These are phyloP conservation scores for Microcebus lehilahytsara DNA, from an alignment of 2,113 vertebrate genomes.

Conservation along the genomic window DNA sequence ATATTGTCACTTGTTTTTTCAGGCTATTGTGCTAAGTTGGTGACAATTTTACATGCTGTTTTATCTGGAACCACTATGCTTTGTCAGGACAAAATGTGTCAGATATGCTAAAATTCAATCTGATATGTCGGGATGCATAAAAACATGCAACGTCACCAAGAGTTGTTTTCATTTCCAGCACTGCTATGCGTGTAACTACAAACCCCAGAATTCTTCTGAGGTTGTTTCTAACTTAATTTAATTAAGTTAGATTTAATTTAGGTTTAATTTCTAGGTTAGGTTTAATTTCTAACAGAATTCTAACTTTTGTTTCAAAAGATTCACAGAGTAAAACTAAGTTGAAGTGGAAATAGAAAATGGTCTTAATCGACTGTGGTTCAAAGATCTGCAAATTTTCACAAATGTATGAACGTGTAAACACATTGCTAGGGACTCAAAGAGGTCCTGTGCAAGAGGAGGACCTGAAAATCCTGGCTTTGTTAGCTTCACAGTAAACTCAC, in stretches of 20 bases:
- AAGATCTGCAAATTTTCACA: not conserved
- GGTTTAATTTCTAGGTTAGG: too few relatives aligned
- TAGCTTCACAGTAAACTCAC: not conserved
- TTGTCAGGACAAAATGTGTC: not conserved
- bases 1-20: not conserved
- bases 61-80: not conserved
- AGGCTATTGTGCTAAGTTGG: not conserved
- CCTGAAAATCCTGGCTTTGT: not conserved
- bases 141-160: not conserved
- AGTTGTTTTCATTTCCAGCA: too few relatives aligned
- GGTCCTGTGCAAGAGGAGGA: too few relatives aligned
- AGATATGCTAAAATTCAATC: not conserved
- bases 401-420: accelerated
- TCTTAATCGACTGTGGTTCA: not conserved
- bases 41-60: not conserved
- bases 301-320: not conserved
- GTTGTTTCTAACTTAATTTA: too few relatives aligned
- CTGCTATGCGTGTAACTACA: not conserved
- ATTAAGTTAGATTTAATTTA: too few relatives aligned
- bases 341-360: not conserved
- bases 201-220: not conserved
- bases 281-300: too few relatives aligned
- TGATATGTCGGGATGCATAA: not conserved
- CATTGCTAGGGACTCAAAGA: not conserved
- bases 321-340: not conserved